A percentile compares a stretch with the other conserved stretches of the same genome.
Evolutionary conservation across 2,113 vertebrate species (phyloP).

Genomic region (Lethenteron reissneri): DNA sequence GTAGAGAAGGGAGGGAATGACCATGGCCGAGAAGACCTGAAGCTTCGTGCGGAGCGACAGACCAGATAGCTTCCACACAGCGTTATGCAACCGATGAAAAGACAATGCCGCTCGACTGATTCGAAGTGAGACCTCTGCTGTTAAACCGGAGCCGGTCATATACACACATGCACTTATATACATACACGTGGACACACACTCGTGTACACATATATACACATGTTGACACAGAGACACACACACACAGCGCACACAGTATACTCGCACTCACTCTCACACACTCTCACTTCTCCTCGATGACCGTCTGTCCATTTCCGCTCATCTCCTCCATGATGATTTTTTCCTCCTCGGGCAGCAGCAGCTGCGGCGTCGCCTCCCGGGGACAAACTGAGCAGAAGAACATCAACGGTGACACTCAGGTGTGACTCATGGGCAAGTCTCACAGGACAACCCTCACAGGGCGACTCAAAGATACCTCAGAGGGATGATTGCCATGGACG

Average conservation of each 20-base stretch:
- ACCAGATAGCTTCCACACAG: too few relatives aligned
- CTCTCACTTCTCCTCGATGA: slow-evolving; percentile 74
- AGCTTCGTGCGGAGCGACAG: too few relatives aligned
- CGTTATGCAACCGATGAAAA: too few relatives aligned
- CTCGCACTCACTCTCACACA: background rate
- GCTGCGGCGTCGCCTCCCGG: slow-evolving; percentile 54
- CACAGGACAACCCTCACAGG: too few relatives aligned
- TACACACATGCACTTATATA: background rate
- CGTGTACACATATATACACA: background rate
- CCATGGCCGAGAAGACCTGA: too few relatives aligned
- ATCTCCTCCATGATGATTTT: slow-evolving; percentile 61
- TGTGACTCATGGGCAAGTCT: too few relatives aligned
- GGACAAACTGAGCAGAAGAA: slow-evolving; percentile 43
- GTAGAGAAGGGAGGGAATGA: too few relatives aligned
- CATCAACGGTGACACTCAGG: slow-evolving; percentile 19
- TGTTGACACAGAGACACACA: too few relatives aligned
- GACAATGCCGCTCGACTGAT: too few relatives aligned
- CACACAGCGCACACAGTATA: background rate
- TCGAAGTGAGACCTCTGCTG: too few relatives aligned
- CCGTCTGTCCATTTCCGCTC: slow-evolving; percentile 67
- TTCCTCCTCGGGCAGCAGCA: slow-evolving; percentile 61
- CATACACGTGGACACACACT: background rate
- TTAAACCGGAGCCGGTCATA: too few relatives aligned
- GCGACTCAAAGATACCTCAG: background rate
- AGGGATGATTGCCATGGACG: too few relatives aligned